Conservation (phyloP, 2,113 vertebrate genomes). For the Eupsittula cactorum region DNA sequence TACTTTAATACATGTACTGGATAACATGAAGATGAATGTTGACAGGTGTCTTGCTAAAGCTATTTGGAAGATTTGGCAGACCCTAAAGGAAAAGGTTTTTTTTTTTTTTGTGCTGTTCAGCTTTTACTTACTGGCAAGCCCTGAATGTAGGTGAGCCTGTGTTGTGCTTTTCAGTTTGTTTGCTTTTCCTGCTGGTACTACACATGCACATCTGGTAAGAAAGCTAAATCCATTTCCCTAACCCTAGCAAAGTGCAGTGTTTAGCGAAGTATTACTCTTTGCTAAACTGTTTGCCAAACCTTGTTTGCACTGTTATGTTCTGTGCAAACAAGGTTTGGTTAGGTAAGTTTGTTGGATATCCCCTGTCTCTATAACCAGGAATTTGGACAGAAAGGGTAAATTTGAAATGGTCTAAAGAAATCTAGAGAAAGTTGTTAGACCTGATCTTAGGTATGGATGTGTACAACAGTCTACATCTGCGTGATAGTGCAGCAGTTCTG, state of each 20-base stretch:
- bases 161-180: background rate
- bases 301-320: background rate
- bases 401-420: background rate
- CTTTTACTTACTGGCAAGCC: background rate
- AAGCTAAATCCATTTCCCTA: background rate
- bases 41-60: background rate
- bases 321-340: background rate
- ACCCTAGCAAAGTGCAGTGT: background rate
- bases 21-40: accelerated
- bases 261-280: background rate
- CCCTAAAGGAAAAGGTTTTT: background rate
- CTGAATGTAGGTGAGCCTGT: background rate
- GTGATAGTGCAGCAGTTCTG: background rate
- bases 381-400: background rate
- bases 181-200: background rate
- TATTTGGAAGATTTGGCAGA: background rate
- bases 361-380: background rate
- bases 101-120: background rate
- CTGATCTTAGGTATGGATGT: accelerated
- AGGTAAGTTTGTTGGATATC: background rate
- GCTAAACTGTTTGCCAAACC: background rate
- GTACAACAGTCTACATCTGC: background rate
- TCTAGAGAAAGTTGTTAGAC: background rate
- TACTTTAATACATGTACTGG: accelerated
- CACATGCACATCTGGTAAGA: background rate